Conservation (phyloP, 1,140 invertebrate species). For the Tetramorium parvispinum region DNA sequence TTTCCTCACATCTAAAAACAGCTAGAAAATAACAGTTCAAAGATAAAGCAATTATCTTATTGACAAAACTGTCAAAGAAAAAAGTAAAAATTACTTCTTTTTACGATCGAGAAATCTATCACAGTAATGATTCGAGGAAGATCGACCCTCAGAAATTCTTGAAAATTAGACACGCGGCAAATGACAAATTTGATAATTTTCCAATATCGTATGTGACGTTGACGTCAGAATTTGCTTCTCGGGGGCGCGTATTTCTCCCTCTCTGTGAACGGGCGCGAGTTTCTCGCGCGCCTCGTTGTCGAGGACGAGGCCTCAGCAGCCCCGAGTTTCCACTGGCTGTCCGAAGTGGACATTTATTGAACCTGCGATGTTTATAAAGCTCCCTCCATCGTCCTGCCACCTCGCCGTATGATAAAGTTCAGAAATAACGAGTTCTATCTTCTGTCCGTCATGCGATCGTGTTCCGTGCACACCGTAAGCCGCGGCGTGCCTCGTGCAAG, state of each 20-base stretch:
- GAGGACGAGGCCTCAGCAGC: constrained; percentile 39
- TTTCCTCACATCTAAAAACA: neutral
- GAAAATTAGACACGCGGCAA: neutral
- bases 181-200: neutral
- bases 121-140: neutral
- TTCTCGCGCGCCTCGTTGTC: neutral
- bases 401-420: constrained; percentile 73
- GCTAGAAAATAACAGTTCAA: no score
- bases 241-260: neutral
- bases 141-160: neutral
- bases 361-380: constrained; percentile 70
- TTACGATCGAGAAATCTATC: neutral
- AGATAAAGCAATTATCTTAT: no score
- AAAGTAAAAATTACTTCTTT: constrained; percentile 9
- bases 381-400: constrained; percentile 64
- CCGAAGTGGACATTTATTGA: constrained; percentile 71
- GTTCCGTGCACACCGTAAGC: constrained; percentile 58
- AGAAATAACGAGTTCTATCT: constrained; percentile 79
- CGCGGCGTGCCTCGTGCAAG: constrained; percentile 8
- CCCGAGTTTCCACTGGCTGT: constrained; percentile 36
- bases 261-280: neutral
- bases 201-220: neutral
- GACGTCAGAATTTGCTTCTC: constrained; percentile 26
- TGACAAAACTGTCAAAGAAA: neutral
- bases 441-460: constrained; percentile 71